These are phyloP conservation scores for Dryocosmus kuriphilus DNA, from an alignment of 2,888 invertebrate species.

Conservation along the genomic window DNA sequence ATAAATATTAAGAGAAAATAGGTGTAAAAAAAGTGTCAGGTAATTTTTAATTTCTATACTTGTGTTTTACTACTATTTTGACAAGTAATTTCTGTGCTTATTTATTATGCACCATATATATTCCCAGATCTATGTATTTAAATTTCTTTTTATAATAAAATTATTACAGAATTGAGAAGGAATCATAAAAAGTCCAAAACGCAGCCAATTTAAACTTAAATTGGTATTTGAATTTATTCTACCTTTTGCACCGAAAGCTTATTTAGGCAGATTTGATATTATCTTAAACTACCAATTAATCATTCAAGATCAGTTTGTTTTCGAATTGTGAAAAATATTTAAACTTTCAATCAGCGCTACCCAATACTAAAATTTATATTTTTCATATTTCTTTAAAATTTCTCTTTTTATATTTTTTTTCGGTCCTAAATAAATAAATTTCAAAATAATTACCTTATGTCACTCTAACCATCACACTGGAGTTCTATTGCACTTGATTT, in stretches of 20 bases:
- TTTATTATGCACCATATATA: no score
- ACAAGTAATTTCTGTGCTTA: no score
- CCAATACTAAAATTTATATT: not conserved
- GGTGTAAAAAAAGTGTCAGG: no score
- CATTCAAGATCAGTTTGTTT: not conserved
- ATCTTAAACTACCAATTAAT: not conserved
- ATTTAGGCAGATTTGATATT: not conserved
- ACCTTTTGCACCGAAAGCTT: not conserved
- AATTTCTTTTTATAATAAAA: no score
- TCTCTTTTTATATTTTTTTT: not conserved
- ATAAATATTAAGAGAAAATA: no score
- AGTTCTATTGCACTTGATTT: slow-evolving; percentile 20
- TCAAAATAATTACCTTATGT: slow-evolving; percentile 1
- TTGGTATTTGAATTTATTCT: not conserved
- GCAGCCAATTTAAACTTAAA: not conserved
- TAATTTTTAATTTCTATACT: no score
- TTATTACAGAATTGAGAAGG: no score
- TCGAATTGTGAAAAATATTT: not conserved
- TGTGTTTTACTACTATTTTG: no score
- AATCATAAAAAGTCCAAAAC: not conserved
- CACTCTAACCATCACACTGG: slow-evolving; percentile 41
- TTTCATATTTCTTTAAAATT: not conserved
- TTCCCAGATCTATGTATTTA: no score
- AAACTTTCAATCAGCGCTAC: not conserved
- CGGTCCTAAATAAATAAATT: slow-evolving; percentile 3